These are phyloP conservation scores for Timema cristinae DNA, from an alignment of 2,888 invertebrate genomes.

Conservation along the genomic window DNA sequence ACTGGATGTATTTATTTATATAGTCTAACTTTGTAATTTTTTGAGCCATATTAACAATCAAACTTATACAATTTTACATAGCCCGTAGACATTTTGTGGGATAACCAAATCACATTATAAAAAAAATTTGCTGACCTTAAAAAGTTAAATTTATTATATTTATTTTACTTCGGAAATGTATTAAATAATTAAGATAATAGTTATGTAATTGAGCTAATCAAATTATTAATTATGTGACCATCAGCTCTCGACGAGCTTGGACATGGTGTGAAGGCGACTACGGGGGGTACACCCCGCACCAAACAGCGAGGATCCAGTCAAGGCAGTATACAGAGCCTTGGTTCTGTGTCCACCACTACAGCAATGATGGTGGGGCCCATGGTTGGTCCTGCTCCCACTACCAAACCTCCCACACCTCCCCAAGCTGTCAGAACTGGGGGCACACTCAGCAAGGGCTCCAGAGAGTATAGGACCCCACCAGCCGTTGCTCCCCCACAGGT, in stretches of 20 bases:
- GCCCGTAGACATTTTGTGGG: too few relatives aligned
- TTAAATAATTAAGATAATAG: too few relatives aligned
- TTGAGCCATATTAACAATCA: too few relatives aligned
- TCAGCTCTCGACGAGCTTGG: constrained; percentile 90
- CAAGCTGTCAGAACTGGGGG: constrained; percentile 64
- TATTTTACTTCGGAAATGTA: too few relatives aligned
- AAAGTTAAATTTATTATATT: too few relatives aligned
- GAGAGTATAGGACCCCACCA: constrained; percentile 92
- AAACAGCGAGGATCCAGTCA: constrained; percentile 72
- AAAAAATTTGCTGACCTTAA: too few relatives aligned
- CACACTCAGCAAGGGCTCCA: constrained; percentile 51
- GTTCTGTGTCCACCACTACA: constrained; percentile 46
- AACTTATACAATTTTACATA: too few relatives aligned
- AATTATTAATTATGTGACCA: too few relatives aligned
- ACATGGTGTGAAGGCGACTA: constrained; percentile 69
- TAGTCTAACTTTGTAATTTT: too few relatives aligned
- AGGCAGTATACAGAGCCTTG: constrained; percentile 53
- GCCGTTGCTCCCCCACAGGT: constrained; percentile 95
- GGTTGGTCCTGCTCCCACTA: constrained; percentile 85
- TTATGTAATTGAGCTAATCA: too few relatives aligned
- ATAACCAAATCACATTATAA: too few relatives aligned
- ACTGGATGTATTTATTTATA: too few relatives aligned
- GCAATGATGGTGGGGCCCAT: constrained; percentile 44
- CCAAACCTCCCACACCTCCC: constrained; percentile 94
- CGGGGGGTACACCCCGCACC: constrained; percentile 62